Percentiles rank a stretch among this genome's conserved stretches.
phyloP scores from a whole-genome alignment of 2,888 invertebrate genomes.

The Aricia artaxerxes region DNA sequence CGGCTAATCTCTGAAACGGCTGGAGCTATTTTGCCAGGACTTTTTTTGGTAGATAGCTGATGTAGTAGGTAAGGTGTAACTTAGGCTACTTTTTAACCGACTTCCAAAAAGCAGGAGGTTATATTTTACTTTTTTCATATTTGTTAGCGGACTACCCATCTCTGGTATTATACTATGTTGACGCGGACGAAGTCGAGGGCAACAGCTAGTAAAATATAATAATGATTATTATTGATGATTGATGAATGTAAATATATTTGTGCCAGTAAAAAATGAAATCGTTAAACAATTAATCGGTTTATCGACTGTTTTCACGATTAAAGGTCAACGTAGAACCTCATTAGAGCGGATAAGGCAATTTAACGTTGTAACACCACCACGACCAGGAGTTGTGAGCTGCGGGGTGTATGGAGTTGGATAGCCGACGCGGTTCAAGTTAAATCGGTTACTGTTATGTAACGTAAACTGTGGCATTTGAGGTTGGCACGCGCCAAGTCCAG shows the following conservation, averaged over 20 bases:
- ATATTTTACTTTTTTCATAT: too few relatives aligned
- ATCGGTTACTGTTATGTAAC: constrained; percentile 46
- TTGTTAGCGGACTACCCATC: too few relatives aligned
- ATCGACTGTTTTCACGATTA: background rate
- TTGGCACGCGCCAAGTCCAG: constrained; percentile 57
- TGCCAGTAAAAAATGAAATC: constrained; percentile 12
- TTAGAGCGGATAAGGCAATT: background rate
- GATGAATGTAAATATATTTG: background rate
- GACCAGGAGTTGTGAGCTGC: constrained; percentile 5
- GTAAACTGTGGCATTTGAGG: constrained; percentile 59
- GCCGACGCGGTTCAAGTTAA: background rate
- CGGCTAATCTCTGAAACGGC: too few relatives aligned
- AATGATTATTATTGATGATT: too few relatives aligned
- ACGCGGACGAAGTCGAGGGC: too few relatives aligned
- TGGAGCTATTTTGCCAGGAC: too few relatives aligned
- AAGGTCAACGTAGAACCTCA: constrained; percentile 10
- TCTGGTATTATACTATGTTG: too few relatives aligned
- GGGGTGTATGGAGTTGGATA: background rate
- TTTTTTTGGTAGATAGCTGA: too few relatives aligned
- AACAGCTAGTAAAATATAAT: too few relatives aligned
- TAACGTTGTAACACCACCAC: background rate
- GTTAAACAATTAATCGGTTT: constrained; percentile 1
- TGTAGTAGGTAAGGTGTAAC: too few relatives aligned
- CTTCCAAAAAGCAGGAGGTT: too few relatives aligned
- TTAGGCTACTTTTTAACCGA: too few relatives aligned